Conservation (phyloP, 1,140 invertebrate genomes). For the Drosophila ogumai region DNA sequence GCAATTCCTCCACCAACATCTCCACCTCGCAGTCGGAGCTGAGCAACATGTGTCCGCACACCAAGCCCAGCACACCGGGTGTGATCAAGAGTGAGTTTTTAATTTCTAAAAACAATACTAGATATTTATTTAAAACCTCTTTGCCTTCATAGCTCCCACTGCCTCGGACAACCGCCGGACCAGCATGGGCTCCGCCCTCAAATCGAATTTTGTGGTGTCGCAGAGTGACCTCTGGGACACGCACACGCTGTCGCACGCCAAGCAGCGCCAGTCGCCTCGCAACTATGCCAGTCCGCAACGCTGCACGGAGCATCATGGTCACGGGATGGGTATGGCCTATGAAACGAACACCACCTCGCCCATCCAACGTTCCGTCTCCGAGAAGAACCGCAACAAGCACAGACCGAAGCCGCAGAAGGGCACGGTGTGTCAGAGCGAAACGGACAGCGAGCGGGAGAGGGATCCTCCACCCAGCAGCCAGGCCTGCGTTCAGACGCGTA, state of each 20-base stretch:
- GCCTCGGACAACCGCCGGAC: constrained; percentile 77
- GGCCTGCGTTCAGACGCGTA: constrained; percentile 72
- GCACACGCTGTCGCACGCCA: constrained; percentile 87
- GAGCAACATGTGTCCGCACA: constrained; percentile 82
- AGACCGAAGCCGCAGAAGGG: constrained; percentile 85
- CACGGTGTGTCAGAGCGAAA: constrained; percentile 86
- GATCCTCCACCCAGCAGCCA: constrained; percentile 71
- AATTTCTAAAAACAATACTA: too few species aligned
- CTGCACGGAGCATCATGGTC: constrained; percentile 79
- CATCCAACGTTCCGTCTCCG: constrained; percentile 87
- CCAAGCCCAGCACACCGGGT: constrained; percentile 64
- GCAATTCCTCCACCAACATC: constrained; percentile 80
- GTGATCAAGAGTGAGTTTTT: constrained; percentile 67
- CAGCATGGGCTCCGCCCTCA: constrained; percentile 84
- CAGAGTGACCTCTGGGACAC: constrained; percentile 88
- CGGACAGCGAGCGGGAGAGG: constrained; percentile 85
- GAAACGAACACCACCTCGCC: constrained; percentile 84
- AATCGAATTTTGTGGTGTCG: constrained; percentile 87
- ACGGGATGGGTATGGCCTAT: constrained; percentile 74
- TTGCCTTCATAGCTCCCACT: constrained; percentile 65
- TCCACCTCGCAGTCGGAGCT: constrained; percentile 81
- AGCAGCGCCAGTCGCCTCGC: constrained; percentile 85
- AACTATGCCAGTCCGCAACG: constrained; percentile 83
- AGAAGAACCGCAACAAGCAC: constrained; percentile 86
- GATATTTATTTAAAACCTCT: neutral